A percentile compares a stretch with the other conserved stretches of the same genome.
phyloP scores from a whole-genome alignment of 2,888 invertebrate species.

The Drosophila tanythrix region DNA sequence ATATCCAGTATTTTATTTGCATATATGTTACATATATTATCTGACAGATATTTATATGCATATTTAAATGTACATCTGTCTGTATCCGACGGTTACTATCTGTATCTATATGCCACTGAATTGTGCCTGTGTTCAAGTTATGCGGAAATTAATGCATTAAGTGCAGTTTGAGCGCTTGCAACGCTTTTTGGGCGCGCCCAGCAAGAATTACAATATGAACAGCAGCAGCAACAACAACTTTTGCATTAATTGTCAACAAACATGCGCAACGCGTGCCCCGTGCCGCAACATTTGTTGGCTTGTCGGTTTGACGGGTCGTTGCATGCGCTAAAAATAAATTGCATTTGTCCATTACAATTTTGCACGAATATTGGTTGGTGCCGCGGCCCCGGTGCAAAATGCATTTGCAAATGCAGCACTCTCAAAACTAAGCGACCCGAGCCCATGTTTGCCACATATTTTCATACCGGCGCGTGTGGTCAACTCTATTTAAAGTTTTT shows the following conservation, averaged over 20 bases:
- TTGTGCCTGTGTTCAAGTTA: constrained; percentile 38
- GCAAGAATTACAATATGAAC: constrained; percentile 30
- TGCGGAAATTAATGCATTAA: constrained; percentile 74
- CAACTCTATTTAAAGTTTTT: constrained; percentile 41
- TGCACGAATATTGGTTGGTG: constrained; percentile 26
- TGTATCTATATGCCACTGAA: constrained; percentile 12
- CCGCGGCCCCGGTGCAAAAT: background rate
- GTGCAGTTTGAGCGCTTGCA: constrained; percentile 40
- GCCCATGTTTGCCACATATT: background rate
- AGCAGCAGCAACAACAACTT: constrained; percentile 22
- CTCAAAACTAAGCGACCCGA: constrained; percentile 50
- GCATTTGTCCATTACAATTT: constrained; percentile 60
- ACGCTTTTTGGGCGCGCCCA: constrained; percentile 54
- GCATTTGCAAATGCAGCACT: constrained; percentile 35
- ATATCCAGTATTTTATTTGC: background rate
- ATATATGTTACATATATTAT: background rate
- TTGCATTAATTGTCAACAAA: constrained; percentile 76
- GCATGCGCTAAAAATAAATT: constrained; percentile 75
- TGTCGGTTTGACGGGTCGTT: constrained; percentile 46
- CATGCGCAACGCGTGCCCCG: constrained; percentile 66
- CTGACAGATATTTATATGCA: background rate
- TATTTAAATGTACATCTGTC: background rate
- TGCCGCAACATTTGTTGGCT: constrained; percentile 9
- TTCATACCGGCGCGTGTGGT: constrained; percentile 45
- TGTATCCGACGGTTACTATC: background rate